phyloP scores from a whole-genome alignment of 2,797 vertebrate genomes.

The Halcyon leucocephala region DNA sequence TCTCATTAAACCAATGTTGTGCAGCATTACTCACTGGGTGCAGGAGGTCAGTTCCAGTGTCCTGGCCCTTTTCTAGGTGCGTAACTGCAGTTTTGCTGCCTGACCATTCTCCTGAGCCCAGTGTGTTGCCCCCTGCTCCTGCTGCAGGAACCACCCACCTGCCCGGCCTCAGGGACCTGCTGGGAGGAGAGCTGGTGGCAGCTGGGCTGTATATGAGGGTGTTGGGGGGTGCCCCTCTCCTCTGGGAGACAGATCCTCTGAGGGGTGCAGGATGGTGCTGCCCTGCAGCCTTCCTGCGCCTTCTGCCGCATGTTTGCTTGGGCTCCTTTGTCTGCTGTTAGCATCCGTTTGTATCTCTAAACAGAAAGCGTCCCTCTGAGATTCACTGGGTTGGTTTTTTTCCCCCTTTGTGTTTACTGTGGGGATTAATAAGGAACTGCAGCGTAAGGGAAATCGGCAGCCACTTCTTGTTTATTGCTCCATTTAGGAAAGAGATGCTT shows the following conservation, averaged over 20 bases:
- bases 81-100: not conserved
- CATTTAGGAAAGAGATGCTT: constrained; percentile 40
- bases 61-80: not conserved
- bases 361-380: constrained; percentile 24
- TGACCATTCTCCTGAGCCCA: accelerated
- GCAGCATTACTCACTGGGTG: accelerated
- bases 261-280: not conserved
- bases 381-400: constrained; percentile 2
- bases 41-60: not conserved
- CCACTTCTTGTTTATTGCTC: constrained; percentile 56
- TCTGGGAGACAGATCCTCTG: not conserved
- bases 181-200: not conserved
- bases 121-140: not conserved
- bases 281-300: not conserved
- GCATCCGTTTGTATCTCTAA: constrained; percentile 22
- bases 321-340: not conserved
- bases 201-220: not conserved
- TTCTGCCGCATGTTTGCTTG: accelerated
- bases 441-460: constrained; percentile 39
- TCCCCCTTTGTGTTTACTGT: constrained; percentile 51
- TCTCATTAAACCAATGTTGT: not conserved
- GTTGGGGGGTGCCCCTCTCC: not conserved
- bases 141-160: accelerated
- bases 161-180: accelerated
- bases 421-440: constrained; percentile 68